Evolutionary conservation across 2,797 vertebrate genomes (phyloP).

Genomic region (Pyrocephalus nanus): DNA sequence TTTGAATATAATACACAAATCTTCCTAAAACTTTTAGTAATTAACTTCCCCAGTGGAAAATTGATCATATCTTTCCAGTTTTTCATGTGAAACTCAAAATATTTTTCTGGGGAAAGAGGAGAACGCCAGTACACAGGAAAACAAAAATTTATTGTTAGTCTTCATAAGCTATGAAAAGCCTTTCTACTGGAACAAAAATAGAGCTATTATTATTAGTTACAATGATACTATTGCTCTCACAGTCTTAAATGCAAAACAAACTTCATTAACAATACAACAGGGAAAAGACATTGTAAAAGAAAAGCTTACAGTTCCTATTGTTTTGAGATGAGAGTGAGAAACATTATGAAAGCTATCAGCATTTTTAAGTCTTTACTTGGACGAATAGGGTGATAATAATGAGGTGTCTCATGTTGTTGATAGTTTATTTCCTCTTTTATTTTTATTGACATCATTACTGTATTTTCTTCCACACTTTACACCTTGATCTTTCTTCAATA

Average conservation of each 20-base stretch:
- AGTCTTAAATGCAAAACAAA: neutral
- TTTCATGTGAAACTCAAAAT: neutral
- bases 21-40: neutral
- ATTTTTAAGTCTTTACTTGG: neutral
- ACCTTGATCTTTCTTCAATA: neutral
- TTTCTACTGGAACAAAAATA: neutral
- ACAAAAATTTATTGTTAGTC: neutral
- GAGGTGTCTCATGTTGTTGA: neutral
- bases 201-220: neutral
- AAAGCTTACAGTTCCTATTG: neutral
- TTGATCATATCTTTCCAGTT: neutral
- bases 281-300: neutral
- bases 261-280: neutral
- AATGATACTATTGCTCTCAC: neutral
- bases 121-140: neutral
- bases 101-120: neutral
- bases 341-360: neutral
- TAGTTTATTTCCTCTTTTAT: neutral
- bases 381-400: neutral
- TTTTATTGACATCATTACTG: neutral
- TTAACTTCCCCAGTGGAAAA: neutral
- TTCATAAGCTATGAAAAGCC: neutral
- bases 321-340: neutral
- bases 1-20: neutral
- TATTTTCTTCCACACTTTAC: neutral